These are phyloP conservation scores for Panagrolaimus sp. DNA, from an alignment of 1,140 invertebrate species.

Conservation along the genomic window DNA sequence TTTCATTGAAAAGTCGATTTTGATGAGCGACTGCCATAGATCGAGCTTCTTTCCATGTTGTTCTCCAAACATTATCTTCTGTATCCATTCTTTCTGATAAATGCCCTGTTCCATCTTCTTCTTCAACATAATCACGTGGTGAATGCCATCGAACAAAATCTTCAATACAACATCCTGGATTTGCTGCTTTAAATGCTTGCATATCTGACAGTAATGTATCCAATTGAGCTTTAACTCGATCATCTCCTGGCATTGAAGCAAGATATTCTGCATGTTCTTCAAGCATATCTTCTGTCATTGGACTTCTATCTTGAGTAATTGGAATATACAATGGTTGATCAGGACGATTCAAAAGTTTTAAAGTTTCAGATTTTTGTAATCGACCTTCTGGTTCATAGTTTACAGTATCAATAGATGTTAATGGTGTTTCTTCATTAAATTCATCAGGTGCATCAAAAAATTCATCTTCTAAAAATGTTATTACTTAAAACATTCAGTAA, in stretches of 20 bases:
- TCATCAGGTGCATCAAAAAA: conserved; percentile 63
- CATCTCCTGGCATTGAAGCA: conserved; percentile 75
- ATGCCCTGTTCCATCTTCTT: conserved; percentile 63
- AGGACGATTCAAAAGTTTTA: conserved; percentile 57
- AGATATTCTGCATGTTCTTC: conserved; percentile 85
- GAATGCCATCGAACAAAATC: conserved; percentile 98
- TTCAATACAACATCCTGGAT: conserved; percentile 79
- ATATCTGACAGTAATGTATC: conserved; percentile 88
- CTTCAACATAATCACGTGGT: conserved; percentile 79
- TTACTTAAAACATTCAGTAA: background rate
- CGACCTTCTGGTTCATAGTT: conserved; percentile 59
- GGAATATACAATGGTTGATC: conserved; percentile 70
- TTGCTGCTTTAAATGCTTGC: conserved; percentile 91
- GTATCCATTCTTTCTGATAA: conserved; percentile 82
- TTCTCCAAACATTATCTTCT: conserved; percentile 85
- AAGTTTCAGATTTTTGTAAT: conserved; percentile 67
- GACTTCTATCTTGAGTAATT: conserved; percentile 80
- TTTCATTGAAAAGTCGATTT: conserved; percentile 86
- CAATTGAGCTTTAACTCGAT: conserved; percentile 85
- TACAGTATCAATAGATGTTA: background rate
- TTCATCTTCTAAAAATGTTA: conserved; percentile 20
- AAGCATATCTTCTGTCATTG: conserved; percentile 90
- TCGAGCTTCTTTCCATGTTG: conserved; percentile 74
- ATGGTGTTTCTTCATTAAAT: conserved; percentile 48
- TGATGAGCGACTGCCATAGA: conserved; percentile 79